phyloP scores from a whole-genome alignment of 2,888 invertebrate genomes.

The Gisinianus flammeolus region DNA sequence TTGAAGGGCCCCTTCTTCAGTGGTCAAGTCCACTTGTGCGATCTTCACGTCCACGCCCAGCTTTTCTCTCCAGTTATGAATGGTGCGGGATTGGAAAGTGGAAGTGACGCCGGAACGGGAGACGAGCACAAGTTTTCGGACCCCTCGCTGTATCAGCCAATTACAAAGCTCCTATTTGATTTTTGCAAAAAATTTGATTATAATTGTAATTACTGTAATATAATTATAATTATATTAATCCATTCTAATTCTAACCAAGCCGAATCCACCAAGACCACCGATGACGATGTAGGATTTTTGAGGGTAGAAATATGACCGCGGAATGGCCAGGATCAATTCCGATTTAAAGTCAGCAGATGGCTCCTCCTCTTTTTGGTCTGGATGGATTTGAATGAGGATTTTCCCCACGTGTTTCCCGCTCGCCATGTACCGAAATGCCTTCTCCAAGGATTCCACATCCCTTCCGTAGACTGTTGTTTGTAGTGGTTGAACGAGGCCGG shows the following conservation, averaged over 20 bases:
- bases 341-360: no score
- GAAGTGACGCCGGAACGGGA: conserved; percentile 79
- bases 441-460: conserved; percentile 73
- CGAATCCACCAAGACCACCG: no score
- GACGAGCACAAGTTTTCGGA: conserved; percentile 76
- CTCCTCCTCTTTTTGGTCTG: conserved; percentile 83
- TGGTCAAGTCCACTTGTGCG: conserved; percentile 62
- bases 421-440: conserved; percentile 76
- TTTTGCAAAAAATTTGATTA: no score
- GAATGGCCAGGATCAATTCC: no score
- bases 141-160: conserved; percentile 84
- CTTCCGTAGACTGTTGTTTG: conserved; percentile 69
- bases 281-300: no score
- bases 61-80: conserved; percentile 66
- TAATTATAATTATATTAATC: no score
- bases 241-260: no score
- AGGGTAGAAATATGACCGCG: no score
- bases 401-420: no score
- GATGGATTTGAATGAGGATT: no score
- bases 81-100: conserved; percentile 79
- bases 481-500: conserved; percentile 74
- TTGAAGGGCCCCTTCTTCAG: conserved; percentile 60
- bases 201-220: no score
- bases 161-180: conserved; percentile 85
- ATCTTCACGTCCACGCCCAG: conserved; percentile 73